Percentiles rank a stretch among this genome's conserved stretches.
These are phyloP conservation scores for Microchrysa polita DNA, from an alignment of 2,888 invertebrate species.

Conservation along the genomic window DNA sequence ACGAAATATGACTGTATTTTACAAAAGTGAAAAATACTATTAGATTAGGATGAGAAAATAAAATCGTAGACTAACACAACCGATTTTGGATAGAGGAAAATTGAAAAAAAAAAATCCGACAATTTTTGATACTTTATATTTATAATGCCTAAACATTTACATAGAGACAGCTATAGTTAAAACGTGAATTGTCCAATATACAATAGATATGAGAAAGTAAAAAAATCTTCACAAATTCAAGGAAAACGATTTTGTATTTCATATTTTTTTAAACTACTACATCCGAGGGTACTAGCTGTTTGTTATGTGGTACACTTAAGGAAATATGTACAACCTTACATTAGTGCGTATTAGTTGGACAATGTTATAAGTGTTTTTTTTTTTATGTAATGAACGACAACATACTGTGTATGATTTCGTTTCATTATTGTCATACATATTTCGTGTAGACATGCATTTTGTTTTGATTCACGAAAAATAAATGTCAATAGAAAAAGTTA, in stretches of 20 bases:
- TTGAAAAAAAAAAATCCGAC: slow-evolving; percentile 1
- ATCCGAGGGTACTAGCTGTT: not conserved
- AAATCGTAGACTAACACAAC: not conserved
- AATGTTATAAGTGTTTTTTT: slow-evolving; percentile 9
- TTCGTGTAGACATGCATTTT: slow-evolving; percentile 34
- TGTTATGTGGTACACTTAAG: not conserved
- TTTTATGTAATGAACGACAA: slow-evolving; percentile 23
- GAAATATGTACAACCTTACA: not conserved
- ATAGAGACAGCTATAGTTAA: not conserved
- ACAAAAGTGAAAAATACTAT: slow-evolving; percentile 15
- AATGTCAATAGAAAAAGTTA: slow-evolving; percentile 36
- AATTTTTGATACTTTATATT: slow-evolving; percentile 41
- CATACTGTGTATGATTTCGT: slow-evolving; percentile 42
- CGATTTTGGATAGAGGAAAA: slow-evolving; percentile 1
- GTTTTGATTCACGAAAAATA: slow-evolving; percentile 22
- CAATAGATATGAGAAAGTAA: not conserved
- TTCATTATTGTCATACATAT: slow-evolving; percentile 7
- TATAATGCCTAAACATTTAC: slow-evolving; percentile 38
- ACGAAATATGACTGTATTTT: slow-evolving; percentile 33
- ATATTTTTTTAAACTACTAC: slow-evolving; percentile 7
- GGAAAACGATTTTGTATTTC: not conserved
- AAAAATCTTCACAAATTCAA: not conserved
- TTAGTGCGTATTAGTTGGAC: not conserved
- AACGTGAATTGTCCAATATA: slow-evolving; percentile 4
- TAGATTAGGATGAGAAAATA: slow-evolving; percentile 22